Evolutionary conservation across 1,140 invertebrate species (phyloP), one percentile per base, ranked within the genome.

Genomic region (Pseudomyrmex cubaensis): DNA sequence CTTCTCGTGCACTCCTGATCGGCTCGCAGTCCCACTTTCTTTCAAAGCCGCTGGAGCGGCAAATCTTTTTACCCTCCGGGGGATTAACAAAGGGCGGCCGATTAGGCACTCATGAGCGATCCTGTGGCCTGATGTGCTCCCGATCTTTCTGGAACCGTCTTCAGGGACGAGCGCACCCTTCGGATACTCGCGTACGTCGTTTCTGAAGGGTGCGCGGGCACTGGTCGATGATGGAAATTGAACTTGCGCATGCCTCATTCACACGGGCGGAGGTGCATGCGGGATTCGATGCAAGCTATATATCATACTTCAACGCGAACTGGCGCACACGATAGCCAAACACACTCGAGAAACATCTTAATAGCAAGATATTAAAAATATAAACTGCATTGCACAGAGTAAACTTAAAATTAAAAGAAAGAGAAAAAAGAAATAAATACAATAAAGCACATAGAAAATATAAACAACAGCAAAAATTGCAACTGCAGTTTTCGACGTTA

Each of bases 51-150:
- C 87, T 93, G 89, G 87, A 93, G 92, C 92, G 91, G 89, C 85
- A 93, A 93, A 93, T 93, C 86, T 91, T 92, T 91, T 90, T 86
- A 92, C 91, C 93, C 92, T 92, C 89, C 80, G 85, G 90, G 88
- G 89, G 92, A 93, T 93, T 94, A 91, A 92, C 92, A 90, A 93
- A 93, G 93, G 93, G 93, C 92, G 90, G 86, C n/a, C 86, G 90
- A 91, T 91, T 93, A 90, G 92, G 92, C 91, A 91, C 89, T 91
- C 92, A 91, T 91, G 88, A 91, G 78, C 77, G 89, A 90, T 86
- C 82, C 77, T 72, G 57, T 56, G 50, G 15, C 64, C 72, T 75
- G 78, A 85, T 90, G 74, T 67, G 61, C 73, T 84, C 86, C 87
- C 89, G 46, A 73, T 90, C 80, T 85, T 83, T 54, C 75, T 85